These are phyloP conservation scores for Drosophila funebris DNA, from an alignment of 1,140 invertebrate species.

Conservation along the genomic window DNA sequence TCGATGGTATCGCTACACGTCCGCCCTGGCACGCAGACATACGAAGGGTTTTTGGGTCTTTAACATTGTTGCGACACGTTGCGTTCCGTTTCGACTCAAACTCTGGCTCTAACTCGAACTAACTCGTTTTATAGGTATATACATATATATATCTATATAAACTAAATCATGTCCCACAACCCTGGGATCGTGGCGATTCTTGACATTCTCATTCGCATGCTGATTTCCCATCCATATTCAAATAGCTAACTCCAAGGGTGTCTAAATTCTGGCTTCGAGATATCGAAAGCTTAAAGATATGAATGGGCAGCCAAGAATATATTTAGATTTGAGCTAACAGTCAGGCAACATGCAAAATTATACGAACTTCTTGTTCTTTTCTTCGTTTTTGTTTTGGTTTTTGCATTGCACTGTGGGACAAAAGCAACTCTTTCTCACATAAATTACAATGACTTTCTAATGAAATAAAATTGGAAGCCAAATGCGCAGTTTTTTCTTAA, in stretches of 20 bases:
- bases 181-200: background rate
- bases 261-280: background rate
- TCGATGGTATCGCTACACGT: constrained; percentile 48
- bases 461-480: no score
- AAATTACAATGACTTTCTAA: background rate
- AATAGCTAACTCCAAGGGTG: constrained; percentile 4
- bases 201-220: background rate
- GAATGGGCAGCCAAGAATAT: constrained; percentile 6
- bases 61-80: background rate
- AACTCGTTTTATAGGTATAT: background rate
- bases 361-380: background rate
- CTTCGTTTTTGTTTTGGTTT: no score
- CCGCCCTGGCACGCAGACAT: constrained; percentile 33
- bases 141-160: no score
- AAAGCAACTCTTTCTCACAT: background rate
- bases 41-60: constrained; percentile 11
- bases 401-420: background rate
- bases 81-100: background rate
- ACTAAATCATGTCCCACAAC: background rate
- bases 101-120: background rate
- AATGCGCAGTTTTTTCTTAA: no score
- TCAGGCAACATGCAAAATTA: background rate
- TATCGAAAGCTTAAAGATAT: constrained; percentile 1
- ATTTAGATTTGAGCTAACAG: constrained; percentile 16
- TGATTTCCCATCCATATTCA: constrained; percentile 1